These are phyloP conservation scores for Synergus gifuensis DNA, from an alignment of 2,888 invertebrate species.

Conservation along the genomic window DNA sequence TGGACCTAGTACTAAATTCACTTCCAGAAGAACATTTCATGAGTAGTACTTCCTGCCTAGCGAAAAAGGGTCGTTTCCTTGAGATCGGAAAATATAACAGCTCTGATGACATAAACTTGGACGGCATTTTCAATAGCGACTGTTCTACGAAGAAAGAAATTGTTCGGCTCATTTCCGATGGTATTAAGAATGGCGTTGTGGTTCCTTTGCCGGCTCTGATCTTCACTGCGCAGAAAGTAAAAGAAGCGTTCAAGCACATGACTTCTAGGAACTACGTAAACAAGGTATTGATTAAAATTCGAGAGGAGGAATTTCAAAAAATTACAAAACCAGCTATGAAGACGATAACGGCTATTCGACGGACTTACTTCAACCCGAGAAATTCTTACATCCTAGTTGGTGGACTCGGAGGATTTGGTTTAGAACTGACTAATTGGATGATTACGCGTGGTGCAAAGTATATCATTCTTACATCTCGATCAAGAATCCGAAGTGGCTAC, in stretches of 20 bases:
- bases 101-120: constrained; percentile 97
- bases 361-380: constrained; percentile 90
- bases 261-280: constrained; percentile 98
- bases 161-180: constrained; percentile 88
- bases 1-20: constrained; percentile 97
- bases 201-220: constrained; percentile 93
- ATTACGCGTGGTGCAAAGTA: constrained; percentile 91
- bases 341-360: constrained; percentile 88
- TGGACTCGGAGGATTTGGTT: constrained; percentile 97
- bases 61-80: constrained; percentile 95
- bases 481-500: constrained; percentile 94
- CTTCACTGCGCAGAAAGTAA: constrained; percentile 91
- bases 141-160: constrained; percentile 87
- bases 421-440: constrained; percentile 95
- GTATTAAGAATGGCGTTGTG: constrained; percentile 93
- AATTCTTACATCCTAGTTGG: constrained; percentile 89
- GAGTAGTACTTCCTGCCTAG: constrained; percentile 95
- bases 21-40: constrained; percentile 96
- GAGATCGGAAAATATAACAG: constrained; percentile 99
- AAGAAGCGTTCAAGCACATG: constrained; percentile 91
- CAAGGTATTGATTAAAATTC: constrained; percentile 94
- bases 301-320: constrained; percentile 85
- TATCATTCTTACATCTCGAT: constrained; percentile 92
- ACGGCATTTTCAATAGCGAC: constrained; percentile 86
- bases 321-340: constrained; percentile 79